Evolutionary conservation across 2,113 vertebrate species (phyloP).

Genomic region (Prionailurus viverrinus): DNA sequence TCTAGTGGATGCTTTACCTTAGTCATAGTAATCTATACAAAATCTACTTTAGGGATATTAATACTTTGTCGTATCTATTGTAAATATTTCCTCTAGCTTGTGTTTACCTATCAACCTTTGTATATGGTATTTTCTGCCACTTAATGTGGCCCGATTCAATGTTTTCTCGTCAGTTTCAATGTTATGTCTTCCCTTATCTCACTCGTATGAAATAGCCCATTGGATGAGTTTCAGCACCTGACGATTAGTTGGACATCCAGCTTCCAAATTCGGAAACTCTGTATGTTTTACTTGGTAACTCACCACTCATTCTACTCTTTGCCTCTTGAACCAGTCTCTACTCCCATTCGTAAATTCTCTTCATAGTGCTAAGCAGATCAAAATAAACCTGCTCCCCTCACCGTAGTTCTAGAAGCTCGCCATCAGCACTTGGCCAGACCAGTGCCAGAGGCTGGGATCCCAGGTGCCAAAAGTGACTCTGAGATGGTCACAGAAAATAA

Average conservation of each 20-base stretch:
- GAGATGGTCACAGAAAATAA: constrained; percentile 49
- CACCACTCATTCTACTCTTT: not conserved
- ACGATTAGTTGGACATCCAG: not conserved
- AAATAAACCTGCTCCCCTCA: not conserved
- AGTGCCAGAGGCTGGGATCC: not conserved
- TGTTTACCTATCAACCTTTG: not conserved
- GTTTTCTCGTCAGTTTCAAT: not conserved
- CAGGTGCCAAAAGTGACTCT: constrained; percentile 23
- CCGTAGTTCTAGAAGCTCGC: not conserved
- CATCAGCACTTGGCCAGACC: constrained; percentile 20
- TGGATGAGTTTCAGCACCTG: not conserved
- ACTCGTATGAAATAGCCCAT: not conserved
- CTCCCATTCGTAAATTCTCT: not conserved
- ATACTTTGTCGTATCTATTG: not conserved
- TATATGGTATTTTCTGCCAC: not conserved
- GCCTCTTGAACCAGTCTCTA: not conserved
- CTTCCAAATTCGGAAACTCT: not conserved
- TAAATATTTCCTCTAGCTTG: not conserved
- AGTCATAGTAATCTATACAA: not conserved
- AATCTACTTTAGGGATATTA: not conserved
- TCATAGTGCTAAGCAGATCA: constrained; percentile 53
- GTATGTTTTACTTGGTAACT: not conserved
- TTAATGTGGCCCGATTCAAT: not conserved
- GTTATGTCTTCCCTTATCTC: not conserved
- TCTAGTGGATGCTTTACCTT: not conserved